Evolutionary conservation across 2,888 invertebrate genomes (phyloP).

Genomic region (Sphaeridia pumilis): DNA sequence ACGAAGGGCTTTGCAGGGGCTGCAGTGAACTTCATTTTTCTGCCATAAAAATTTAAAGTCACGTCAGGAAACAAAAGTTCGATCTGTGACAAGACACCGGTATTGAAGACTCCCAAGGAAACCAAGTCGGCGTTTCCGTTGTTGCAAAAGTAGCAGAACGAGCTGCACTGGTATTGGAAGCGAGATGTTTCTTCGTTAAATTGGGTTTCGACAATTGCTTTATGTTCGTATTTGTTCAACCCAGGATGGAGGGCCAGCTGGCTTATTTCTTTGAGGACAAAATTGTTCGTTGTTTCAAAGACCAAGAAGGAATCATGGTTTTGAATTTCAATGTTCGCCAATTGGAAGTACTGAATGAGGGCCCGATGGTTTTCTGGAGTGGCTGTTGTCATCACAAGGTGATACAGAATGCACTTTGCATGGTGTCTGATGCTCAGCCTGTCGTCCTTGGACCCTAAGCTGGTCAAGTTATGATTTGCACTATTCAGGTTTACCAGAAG

Average conservation of each 20-base stretch:
- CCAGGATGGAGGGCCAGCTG: constrained; percentile 7
- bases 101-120: not conserved
- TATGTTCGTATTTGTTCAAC: constrained; percentile 24
- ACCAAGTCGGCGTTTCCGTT: constrained; percentile 17
- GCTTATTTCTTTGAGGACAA: too few relatives aligned
- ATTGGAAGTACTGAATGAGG: constrained; percentile 8
- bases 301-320: constrained; percentile 13
- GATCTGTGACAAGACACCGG: not conserved
- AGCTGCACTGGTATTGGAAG: constrained; percentile 3
- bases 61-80: constrained; percentile 27
- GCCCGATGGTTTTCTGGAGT: not conserved
- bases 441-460: too few relatives aligned
- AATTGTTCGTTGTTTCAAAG: too few relatives aligned
- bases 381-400: constrained; percentile 10
- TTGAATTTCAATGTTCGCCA: constrained; percentile 7
- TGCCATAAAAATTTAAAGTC: constrained; percentile 21
- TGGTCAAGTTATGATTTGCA: too few relatives aligned
- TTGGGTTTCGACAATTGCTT: constrained; percentile 13
- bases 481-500: too few relatives aligned
- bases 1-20: constrained; percentile 30
- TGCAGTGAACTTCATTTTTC: constrained; percentile 21
- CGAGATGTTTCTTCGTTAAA: not conserved
- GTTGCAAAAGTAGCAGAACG: constrained; percentile 27
- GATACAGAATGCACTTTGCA: constrained; percentile 23
- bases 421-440: constrained; percentile 18